Evolutionary conservation across 2,888 invertebrate species (phyloP), one percentile per base, ranked within the genome.

Genomic region (Halocaridina rubra): DNA sequence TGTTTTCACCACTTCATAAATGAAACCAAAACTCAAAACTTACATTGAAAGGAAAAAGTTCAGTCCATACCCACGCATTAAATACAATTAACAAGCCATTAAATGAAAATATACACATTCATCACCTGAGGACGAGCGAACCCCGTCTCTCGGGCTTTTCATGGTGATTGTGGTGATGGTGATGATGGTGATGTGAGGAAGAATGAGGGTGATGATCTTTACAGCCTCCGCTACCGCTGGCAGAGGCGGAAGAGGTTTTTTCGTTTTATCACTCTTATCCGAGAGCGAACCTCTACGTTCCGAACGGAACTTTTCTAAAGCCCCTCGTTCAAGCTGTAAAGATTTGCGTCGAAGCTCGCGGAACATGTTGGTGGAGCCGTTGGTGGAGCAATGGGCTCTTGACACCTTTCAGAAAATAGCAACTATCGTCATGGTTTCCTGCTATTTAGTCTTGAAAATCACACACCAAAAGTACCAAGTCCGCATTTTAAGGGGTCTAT

Each of bases 301-400:
- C 16, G 79, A 79, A 3, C 79, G 69, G 19, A 59, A 61, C 72
- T 79, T 82, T 22, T 87, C 87, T 19, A 87, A 39, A 53, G 81
- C 75, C 29, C 85, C 82, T 22, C 82, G 81, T 64, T 88, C 88
- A 67, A 86, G 80, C 71, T 88, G 88, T 27, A 88, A 81, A 0
- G 88, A 88, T 59, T 88, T 88, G 27, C 88, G 84, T 1, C 88
- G 82, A 16, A 88, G 76, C 57, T 81, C 81, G 8, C 84, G 84
- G 57, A 84, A 84, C 84, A 84, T 84, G 16, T 53, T 57, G 53
- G n/a, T n/a, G n/a, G n/a, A n/a, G n/a, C n/a, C n/a, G n/a, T n/a
- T n/a, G n/a, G n/a, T n/a, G n/a, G n/a, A n/a, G n/a, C n/a, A n/a
- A n/a, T n/a, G n/a, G n/a, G n/a, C n/a, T n/a, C n/a, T n/a, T n/a